phyloP scores from a whole-genome alignment of 2,888 invertebrate genomes.

The Cephus rjabovi region DNA sequence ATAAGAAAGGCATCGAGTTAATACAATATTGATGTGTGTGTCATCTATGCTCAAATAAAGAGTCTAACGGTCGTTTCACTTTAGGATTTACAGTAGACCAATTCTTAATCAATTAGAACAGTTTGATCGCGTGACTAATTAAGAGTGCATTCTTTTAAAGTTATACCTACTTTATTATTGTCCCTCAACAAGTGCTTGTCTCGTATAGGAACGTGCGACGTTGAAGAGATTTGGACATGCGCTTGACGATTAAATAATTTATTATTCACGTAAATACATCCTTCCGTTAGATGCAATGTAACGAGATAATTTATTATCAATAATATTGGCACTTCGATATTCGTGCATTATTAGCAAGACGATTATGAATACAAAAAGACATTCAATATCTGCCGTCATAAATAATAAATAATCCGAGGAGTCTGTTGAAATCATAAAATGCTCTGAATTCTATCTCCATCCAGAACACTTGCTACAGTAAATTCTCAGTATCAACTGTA shows the following conservation, averaged over 20 bases:
- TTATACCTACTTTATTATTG: not conserved
- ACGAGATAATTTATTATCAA: not conserved
- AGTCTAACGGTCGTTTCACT: not conserved
- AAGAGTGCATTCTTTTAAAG: not conserved
- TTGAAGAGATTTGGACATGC: not conserved
- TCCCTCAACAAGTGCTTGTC: not conserved
- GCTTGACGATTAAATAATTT: not conserved
- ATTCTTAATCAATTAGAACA: not conserved
- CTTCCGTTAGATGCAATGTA: not conserved
- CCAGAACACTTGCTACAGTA: not conserved
- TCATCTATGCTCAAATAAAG: not conserved
- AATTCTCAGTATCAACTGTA: not conserved
- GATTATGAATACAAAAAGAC: not conserved
- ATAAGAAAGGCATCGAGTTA: not conserved
- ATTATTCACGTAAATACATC: not conserved
- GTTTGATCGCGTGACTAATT: not conserved
- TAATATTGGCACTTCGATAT: not conserved
- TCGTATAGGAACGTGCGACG: not conserved
- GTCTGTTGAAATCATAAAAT: not conserved
- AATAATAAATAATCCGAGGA: not conserved
- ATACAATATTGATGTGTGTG: not conserved
- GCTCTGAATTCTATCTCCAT: not conserved
- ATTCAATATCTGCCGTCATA: not conserved
- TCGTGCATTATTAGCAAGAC: not conserved
- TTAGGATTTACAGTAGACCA: not conserved